Base-by-base conservation (phyloP, 2,113 vertebrate genomes). In the Chionomys nivalis region DNA sequence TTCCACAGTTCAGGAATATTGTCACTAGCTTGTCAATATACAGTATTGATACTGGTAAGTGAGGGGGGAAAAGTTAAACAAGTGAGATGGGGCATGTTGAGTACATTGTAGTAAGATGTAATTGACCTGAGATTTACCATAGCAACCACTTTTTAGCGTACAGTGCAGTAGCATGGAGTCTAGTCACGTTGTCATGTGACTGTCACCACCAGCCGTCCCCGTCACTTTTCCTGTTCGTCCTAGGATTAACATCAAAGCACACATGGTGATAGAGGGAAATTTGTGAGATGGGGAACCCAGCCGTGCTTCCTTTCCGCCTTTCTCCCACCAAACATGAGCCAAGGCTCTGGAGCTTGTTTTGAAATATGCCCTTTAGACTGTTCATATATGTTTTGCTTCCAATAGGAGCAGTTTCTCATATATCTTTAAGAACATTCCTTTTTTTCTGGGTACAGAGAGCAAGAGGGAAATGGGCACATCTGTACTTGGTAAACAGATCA, bases 291-390 rank as follows among this genome's bases (percentile, higher is more conserved):
- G 21, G 26, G 70, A 91, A 85, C n/a, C 24, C 65, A 33, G 36
- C 1, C 65, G 24, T 52, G 14, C 39, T 33, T 26, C 76, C 17
- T 23, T 61, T 28, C 52, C n/a, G 44, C 31, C 42, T 90, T 93
- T 90, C 91, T 81, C 68, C n/a, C 5, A 28, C 90, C 55, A 96
- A 55, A 87, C 42, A 52, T 10, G 39, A 91, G 10, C 58, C 2
- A 65, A 5, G 88, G 85, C 52, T 90, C 90, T 78, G 31, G 83
- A 44, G 19, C 78, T 96, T 94, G 52, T 58, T 93, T 61, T 58
- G 90, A 83, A 87, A 94, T 92, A 93, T 90, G 79, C 93, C 55
- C 78, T 87, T 93, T 91, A 89, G 52, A 82, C 78, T 93, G 6
- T 87, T 61, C 42, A 68, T 72, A 70, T 76, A 61, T 65, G 73